Conservation (phyloP, 2,888 invertebrate genomes). For the Norana najaformis region DNA sequence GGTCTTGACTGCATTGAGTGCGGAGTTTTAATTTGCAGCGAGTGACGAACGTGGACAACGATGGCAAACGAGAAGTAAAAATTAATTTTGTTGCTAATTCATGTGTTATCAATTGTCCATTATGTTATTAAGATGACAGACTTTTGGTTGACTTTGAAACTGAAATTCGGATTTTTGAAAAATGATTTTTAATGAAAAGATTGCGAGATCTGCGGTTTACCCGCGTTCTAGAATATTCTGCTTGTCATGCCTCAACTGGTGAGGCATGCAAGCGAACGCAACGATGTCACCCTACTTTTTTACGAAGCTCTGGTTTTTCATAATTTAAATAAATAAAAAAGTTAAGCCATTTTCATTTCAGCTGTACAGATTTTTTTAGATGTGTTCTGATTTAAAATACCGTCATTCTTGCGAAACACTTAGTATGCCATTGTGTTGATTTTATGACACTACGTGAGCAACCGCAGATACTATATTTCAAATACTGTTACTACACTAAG, state of each 20-base stretch:
- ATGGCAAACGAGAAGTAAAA: neutral
- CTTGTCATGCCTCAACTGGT: neutral
- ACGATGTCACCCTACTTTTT: neutral
- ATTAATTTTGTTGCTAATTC: neutral
- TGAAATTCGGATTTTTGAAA: neutral
- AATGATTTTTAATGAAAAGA: neutral
- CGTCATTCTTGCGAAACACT: neutral
- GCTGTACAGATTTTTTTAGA: neutral
- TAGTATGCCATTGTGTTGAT: neutral
- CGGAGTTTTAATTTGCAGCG: neutral
- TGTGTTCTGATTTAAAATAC: neutral
- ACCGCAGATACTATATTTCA: neutral
- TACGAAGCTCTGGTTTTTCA: neutral
- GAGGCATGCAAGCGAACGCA: neutral
- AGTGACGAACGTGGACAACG: neutral
- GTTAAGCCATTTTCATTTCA: neutral
- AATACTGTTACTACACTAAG: no score
- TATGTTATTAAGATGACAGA: neutral
- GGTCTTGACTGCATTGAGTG: neutral
- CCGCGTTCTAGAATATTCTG: conserved; percentile 13
- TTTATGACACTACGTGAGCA: neutral
- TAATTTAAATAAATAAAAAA: neutral
- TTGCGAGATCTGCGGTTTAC: neutral
- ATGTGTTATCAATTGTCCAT: neutral
- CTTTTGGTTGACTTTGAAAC: neutral